Percentiles rank a stretch among this genome's conserved stretches.
phyloP scores from a whole-genome alignment of 92 coral and sea anemone genomes.

The Palythoa grandiflora region DNA sequence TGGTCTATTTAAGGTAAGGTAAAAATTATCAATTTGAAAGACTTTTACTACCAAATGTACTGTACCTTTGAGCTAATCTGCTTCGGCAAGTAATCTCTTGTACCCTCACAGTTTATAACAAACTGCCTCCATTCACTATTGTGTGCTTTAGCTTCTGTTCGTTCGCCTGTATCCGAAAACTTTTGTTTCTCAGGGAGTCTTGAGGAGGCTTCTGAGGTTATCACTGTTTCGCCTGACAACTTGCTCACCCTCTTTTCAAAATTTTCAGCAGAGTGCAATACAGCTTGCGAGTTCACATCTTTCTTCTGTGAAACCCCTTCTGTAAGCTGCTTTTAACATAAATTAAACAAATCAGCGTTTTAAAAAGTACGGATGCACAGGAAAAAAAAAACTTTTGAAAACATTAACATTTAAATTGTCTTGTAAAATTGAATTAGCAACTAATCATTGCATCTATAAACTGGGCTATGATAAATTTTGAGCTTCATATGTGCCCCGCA shows the following conservation, averaged over 20 bases:
- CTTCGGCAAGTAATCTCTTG: not conserved
- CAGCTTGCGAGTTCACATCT: not conserved
- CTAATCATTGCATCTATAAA: too few relatives aligned
- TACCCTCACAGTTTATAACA: conserved; percentile 2
- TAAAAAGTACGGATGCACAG: not conserved
- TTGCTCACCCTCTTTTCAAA: not conserved
- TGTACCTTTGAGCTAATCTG: not conserved
- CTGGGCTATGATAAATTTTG: too few relatives aligned
- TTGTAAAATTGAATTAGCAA: too few relatives aligned
- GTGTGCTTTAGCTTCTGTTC: not conserved
- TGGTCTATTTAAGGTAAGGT: not conserved
- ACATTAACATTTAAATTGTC: too few relatives aligned
- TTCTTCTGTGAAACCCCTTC: not conserved
- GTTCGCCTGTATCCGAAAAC: not conserved
- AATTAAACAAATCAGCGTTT: not conserved
- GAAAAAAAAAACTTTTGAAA: not conserved
- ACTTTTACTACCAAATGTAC: not conserved
- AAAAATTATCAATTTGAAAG: not conserved
- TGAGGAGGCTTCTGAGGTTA: not conserved
- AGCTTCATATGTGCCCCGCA: too few relatives aligned
- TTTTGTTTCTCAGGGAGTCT: not conserved
- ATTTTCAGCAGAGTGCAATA: not conserved
- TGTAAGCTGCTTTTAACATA: not conserved
- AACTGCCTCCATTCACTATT: conserved; percentile 28
- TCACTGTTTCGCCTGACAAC: not conserved